Percentiles rank a stretch among this genome's conserved stretches.
Conservation (phyloP, 2,888 invertebrate species). For the Leptinotarsa haldemani region DNA sequence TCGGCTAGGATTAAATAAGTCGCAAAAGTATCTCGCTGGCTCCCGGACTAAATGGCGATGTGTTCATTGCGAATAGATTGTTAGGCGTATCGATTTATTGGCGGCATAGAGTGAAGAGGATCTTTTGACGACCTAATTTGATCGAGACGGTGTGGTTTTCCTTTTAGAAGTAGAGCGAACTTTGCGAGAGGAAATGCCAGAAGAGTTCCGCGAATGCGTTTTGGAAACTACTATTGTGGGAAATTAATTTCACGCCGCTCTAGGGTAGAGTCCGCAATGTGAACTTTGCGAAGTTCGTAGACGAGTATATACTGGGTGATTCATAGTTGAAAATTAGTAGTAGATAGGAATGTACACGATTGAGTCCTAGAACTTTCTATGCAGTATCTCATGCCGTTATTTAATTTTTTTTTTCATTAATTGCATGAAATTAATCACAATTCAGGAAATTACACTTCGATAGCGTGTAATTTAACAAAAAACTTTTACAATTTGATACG, state of each 20-base stretch:
- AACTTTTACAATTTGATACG: too few relatives aligned
- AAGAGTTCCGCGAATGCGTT: not conserved
- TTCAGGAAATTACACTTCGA: too few relatives aligned
- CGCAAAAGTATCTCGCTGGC: too few relatives aligned
- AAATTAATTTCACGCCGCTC: conserved; percentile 1
- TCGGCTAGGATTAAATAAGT: too few relatives aligned
- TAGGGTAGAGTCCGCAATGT: not conserved
- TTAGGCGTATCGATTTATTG: not conserved
- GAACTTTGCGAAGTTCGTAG: not conserved
- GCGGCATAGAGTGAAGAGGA: not conserved
- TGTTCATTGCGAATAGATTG: not conserved
- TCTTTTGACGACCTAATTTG: conserved; percentile 5
- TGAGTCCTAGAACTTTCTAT: too few relatives aligned
- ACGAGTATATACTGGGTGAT: too few relatives aligned
- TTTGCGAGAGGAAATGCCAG: not conserved
- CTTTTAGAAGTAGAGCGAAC: not conserved
- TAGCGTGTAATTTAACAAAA: too few relatives aligned
- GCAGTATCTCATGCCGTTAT: too few relatives aligned
- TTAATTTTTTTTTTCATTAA: too few relatives aligned
- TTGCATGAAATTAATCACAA: too few relatives aligned
- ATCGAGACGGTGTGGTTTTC: not conserved
- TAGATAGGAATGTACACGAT: too few relatives aligned
- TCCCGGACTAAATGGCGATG: not conserved
- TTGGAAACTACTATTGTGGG: not conserved
- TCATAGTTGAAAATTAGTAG: too few relatives aligned